Percentiles rank a stretch among this genome's conserved stretches.
phyloP scores from a whole-genome alignment of 1,140 invertebrate species.

The Bombus ignitus region DNA sequence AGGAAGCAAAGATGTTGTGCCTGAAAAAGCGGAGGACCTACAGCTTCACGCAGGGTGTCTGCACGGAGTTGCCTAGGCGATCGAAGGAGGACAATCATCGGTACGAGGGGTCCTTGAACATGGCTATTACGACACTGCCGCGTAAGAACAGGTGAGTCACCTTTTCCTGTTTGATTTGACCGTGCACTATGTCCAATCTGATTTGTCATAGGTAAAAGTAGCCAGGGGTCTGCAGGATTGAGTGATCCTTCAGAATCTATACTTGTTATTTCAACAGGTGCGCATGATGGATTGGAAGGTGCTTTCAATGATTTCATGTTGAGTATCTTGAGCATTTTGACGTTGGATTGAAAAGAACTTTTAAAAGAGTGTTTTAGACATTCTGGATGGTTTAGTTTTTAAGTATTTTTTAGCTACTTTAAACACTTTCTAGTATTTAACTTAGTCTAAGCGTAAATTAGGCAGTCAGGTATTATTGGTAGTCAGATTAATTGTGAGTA shows the following conservation, averaged over 20 bases:
- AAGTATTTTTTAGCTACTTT: background rate
- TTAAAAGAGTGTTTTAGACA: background rate
- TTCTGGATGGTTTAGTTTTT: background rate
- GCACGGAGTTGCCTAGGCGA: conserved; percentile 58
- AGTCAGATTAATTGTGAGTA: background rate
- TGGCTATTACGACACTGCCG: conserved; percentile 72
- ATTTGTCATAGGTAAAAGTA: background rate
- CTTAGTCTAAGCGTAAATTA: too few relatives aligned
- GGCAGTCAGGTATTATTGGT: background rate
- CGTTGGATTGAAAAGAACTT: background rate
- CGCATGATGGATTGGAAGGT: background rate
- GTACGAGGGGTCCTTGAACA: conserved; percentile 67
- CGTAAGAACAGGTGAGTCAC: conserved; percentile 72
- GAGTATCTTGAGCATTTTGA: too few relatives aligned
- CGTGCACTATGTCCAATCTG: background rate
- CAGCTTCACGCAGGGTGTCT: conserved; percentile 74
- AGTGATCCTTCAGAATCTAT: background rate
- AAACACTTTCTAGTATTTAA: too few relatives aligned
- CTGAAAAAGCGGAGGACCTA: conserved; percentile 75
- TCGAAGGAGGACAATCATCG: conserved; percentile 64
- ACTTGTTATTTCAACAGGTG: background rate
- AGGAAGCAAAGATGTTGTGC: conserved; percentile 70
- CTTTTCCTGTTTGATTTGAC: conserved; percentile 32
- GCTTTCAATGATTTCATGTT: background rate
- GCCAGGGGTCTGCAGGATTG: background rate